Percentiles rank a stretch among this genome's conserved stretches.
Conservation (phyloP, 2,113 vertebrate species). For the Electrona antarctica region DNA sequence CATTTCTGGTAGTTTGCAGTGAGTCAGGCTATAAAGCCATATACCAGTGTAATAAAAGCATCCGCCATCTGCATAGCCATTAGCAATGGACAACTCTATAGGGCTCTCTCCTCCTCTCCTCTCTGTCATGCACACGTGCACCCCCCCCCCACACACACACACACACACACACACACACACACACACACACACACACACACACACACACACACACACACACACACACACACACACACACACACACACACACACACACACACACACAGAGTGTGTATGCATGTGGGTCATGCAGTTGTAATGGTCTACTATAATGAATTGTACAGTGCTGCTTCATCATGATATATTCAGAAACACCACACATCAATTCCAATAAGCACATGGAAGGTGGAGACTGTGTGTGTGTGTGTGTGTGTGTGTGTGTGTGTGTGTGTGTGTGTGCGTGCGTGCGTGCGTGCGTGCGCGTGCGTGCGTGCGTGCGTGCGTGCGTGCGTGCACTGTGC, state of each 20-base stretch:
- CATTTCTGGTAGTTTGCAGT: conserved; percentile 44
- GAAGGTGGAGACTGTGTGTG: neutral
- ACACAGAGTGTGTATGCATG: conserved; percentile 1
- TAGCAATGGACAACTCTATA: conserved; percentile 40
- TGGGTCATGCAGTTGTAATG: conserved; percentile 27
- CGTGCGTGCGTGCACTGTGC: too few species aligned
- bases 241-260: neutral
- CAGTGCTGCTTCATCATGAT: conserved; percentile 18
- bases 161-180: neutral
- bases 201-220: neutral
- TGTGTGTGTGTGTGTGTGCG: too few species aligned
- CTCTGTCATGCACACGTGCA: neutral
- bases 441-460: too few species aligned
- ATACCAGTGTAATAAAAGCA: conserved; percentile 59
- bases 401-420: conserved; percentile 6
- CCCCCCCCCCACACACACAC: conserved; percentile 22
- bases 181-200: neutral
- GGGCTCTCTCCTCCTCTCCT: neutral
- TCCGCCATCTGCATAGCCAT: conserved; percentile 55
- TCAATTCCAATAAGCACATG: conserved; percentile 16
- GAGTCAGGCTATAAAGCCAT: conserved; percentile 64
- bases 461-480: too few species aligned
- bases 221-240: neutral
- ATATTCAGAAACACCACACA: conserved; percentile 24
- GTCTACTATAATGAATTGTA: conserved; percentile 32